Conservation (phyloP, 2,113 vertebrate genomes). For the Phocoena sinus region DNA sequence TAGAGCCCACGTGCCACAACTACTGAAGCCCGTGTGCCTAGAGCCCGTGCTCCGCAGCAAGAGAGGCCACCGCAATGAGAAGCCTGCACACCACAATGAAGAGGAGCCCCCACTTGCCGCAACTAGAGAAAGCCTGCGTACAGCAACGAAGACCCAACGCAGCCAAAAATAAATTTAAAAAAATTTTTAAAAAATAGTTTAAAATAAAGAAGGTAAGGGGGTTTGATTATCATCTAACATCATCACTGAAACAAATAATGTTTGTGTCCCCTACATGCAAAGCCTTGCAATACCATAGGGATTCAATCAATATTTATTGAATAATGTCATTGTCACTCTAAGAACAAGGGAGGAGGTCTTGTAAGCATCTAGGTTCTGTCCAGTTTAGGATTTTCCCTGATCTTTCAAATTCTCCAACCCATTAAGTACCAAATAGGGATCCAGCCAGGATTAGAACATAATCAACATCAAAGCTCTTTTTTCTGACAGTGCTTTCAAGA, state of each 20-base stretch:
- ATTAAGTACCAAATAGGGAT: background rate
- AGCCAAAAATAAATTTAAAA: no score
- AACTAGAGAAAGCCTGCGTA: accelerated
- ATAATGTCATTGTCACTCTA: background rate
- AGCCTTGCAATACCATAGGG: background rate
- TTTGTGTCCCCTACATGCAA: background rate
- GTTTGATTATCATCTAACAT: background rate
- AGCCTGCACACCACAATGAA: no score
- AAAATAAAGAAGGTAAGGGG: background rate
- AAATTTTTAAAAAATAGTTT: no score
- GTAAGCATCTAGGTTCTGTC: background rate
- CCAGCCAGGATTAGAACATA: background rate
- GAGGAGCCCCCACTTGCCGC: no score
- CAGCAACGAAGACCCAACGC: no score
- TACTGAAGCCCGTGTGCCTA: no score
- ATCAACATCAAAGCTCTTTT: background rate
- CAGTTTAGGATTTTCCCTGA: background rate
- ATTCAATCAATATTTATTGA: background rate
- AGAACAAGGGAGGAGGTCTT: background rate
- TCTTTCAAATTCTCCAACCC: background rate
- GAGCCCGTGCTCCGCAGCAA: no score
- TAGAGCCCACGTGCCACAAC: no score
- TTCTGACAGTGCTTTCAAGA: background rate
- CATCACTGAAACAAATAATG: background rate
- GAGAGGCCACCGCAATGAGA: no score